A percentile compares a stretch with the other conserved stretches of the same genome.
These are phyloP conservation scores for Hyperoplus lanceolatus DNA, from an alignment of 2,797 vertebrate genomes.

Conservation along the genomic window DNA sequence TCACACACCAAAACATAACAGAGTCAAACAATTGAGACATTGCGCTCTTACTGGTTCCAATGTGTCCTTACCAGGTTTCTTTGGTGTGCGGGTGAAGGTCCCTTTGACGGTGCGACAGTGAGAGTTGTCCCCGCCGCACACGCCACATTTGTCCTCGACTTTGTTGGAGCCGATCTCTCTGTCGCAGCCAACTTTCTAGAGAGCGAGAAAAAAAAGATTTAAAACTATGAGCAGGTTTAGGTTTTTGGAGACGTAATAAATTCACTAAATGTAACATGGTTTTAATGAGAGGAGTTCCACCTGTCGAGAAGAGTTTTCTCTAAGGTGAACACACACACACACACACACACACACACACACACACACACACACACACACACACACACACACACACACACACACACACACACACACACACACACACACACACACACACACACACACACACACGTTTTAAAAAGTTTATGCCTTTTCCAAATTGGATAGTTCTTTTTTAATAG, in stretches of 20 bases:
- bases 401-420: no score
- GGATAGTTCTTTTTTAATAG: no score
- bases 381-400: no score
- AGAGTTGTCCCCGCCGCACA: slow-evolving; percentile 96
- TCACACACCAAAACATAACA: no score
- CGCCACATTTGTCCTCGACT: slow-evolving; percentile 95
- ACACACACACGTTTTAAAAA: no score
- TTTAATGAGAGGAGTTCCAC: background rate
- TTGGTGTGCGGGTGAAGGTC: slow-evolving; percentile 93
- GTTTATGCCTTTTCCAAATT: no score
- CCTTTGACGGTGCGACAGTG: slow-evolving; percentile 97
- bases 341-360: no score
- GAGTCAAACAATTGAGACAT: background rate
- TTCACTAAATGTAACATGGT: background rate
- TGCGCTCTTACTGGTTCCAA: background rate
- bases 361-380: no score
- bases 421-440: no score
- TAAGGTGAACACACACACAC: no score
- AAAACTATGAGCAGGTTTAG: background rate
- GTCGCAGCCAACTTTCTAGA: slow-evolving; percentile 97
- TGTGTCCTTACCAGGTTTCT: slow-evolving; percentile 91
- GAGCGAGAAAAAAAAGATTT: background rate
- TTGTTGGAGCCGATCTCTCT: slow-evolving; percentile 96
- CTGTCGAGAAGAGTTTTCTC: background rate
- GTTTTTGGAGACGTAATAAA: background rate